Evolutionary conservation across 2,797 vertebrate species (phyloP).

Genomic region (Acanthiza pusilla): DNA sequence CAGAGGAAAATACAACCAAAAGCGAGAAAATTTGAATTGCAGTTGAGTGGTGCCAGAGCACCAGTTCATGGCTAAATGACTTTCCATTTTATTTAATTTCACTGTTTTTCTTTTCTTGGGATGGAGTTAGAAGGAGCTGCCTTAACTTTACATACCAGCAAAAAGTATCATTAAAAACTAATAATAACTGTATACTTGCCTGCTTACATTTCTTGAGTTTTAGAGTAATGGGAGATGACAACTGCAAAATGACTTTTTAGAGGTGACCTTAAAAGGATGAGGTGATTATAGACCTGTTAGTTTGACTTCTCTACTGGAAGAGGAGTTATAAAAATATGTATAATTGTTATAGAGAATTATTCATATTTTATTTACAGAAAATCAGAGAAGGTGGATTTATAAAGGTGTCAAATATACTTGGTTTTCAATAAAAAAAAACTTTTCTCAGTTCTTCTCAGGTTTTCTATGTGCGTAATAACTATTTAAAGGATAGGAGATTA

Average conservation of each 20-base stretch:
- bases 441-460: background rate
- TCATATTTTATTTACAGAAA: background rate
- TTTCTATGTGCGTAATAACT: background rate
- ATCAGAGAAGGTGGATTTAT: background rate
- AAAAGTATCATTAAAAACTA: background rate
- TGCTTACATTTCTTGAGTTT: background rate
- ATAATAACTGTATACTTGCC: background rate
- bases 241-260: background rate
- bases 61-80: background rate
- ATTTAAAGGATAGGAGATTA: background rate
- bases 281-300: background rate
- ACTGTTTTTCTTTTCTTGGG: background rate
- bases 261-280: background rate
- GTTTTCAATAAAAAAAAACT: background rate
- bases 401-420: background rate
- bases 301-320: background rate
- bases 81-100: background rate
- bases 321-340: background rate
- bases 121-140: background rate
- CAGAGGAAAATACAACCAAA: background rate
- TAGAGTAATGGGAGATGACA: background rate
- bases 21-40: background rate
- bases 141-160: background rate
- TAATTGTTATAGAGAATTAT: background rate
- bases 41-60: background rate